Evolutionary conservation across 2,888 invertebrate species (phyloP).

Genomic region (Microplitis manilae): DNA sequence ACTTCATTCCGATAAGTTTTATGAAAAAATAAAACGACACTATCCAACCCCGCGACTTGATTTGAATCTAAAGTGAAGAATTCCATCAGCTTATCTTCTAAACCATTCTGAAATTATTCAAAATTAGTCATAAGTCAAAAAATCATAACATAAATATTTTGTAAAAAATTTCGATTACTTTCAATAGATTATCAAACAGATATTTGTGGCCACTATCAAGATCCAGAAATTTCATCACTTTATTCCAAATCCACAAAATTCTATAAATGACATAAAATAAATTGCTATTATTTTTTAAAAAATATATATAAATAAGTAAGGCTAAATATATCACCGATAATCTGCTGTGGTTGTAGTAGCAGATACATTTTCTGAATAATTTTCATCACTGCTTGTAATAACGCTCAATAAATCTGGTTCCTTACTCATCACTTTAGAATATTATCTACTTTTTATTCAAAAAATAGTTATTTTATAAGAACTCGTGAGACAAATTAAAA

Average conservation of each 20-base stretch:
- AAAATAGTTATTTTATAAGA: background rate
- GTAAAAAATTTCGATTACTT: constrained; percentile 55
- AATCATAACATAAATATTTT: constrained; percentile 19
- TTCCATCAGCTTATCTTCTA: constrained; percentile 73
- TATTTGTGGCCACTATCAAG: constrained; percentile 58
- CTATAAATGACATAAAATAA: constrained; percentile 62
- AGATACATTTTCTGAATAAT: background rate
- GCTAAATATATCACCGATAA: background rate
- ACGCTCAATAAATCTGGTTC: background rate
- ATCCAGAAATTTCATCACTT: constrained; percentile 76
- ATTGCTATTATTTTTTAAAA: constrained; percentile 3
- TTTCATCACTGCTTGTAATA: background rate
- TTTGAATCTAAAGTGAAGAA: constrained; percentile 75
- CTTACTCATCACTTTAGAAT: background rate
- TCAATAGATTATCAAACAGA: constrained; percentile 63
- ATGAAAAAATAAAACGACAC: constrained; percentile 78
- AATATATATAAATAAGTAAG: background rate
- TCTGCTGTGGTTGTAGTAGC: background rate
- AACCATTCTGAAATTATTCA: constrained; percentile 62
- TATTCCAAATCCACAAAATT: constrained; percentile 80
- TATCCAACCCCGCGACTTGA: constrained; percentile 72
- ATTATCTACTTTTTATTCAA: background rate
- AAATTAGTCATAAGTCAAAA: constrained; percentile 16
- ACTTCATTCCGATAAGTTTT: constrained; percentile 82
- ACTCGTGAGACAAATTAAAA: background rate